Evolutionary conservation across 2,113 vertebrate genomes (phyloP), one percentile per base, ranked within the genome.

Genomic region (Notechis scutatus): DNA sequence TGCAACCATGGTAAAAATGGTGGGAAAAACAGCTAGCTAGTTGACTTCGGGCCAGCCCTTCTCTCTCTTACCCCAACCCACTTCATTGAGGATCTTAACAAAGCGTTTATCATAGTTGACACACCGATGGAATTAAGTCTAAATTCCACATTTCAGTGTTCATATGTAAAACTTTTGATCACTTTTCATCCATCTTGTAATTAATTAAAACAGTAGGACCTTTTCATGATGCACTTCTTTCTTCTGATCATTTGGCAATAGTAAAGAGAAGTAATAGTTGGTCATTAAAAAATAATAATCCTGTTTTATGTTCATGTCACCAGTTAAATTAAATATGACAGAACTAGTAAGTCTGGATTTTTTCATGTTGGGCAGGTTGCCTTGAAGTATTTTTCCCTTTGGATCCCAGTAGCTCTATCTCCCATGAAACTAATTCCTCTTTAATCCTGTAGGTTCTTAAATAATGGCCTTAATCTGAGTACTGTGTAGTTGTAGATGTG

Each of bases 291-390:
- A 93, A 93, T 45, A 1, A 91, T 92, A 94, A 95, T 2, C 52
- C 95, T 98, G 97, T 39, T 95, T 97, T 95, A 88, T 96, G 93
- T 98, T 96, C 95, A 94, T 96, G 94, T 96, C 95, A 94, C 96
- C 92, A 93, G 91, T 94, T 97, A 97, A 97, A 98, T 97, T 96
- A 96, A 94, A 96, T 93, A 92, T 97, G 97, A 96, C 96, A 97
- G 93, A 91, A 94, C 91, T 20, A 91, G 93, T 95, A 97, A 96
- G 96, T 96, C 97, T 97, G 97, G 96, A 97, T 95, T 94, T 95
- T 97, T 97, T 98, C 96, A 96, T 89, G 93, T 93, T 94, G 86
- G 92, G 94, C 92, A 94, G 94, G 92, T 95, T 96, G 57, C 94
- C 95, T 97, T 97, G 93, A 95, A 97, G 93, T 96, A 95, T 97